Base-by-base conservation (phyloP, 1,140 invertebrate genomes). In the Telenomus remus region DNA sequence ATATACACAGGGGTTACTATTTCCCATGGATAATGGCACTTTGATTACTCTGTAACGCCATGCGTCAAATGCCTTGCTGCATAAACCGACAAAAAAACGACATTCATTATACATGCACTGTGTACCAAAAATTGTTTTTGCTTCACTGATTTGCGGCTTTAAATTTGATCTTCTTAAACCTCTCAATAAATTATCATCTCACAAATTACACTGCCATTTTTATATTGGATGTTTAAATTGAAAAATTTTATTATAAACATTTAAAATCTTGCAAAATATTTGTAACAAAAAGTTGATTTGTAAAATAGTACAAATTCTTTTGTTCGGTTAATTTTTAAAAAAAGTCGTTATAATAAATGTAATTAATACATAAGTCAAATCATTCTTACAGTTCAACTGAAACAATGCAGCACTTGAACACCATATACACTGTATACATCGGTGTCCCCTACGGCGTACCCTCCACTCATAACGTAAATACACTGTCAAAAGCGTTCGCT, bases 11-110 rank as follows among this genome's bases (percentile, higher is more conserved):
- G 82, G 81, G 82, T 82, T 85, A 83, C 80, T 80, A 86, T 87
- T 88, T 86, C 85, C 85, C 85, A 86, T 86, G 84, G 85, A 86
- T 87, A 87, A 86, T 86, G 80, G 84, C 76, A 84, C 84, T 87
- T 87, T 88, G 84, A 88, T 88, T 87, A 86, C 82, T 81, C 80
- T 81, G 81, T 85, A 81, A 85, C 81, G 82, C 80, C 81, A 78
- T 82, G 79, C 70, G 80, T 86, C 84, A 86, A 86, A 83, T 86
- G 83, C 56, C 63, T 56, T 66, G 71, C 68, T 42, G 46, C 55
- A 59, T 50, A 60, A 33, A 65, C 48, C 35, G 10, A 50, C 51
- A 68, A 63, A 27, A 27, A 27, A 76, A 70, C 50, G 50, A 69
- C 39, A 79, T 76, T 60, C 60, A 64, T 79, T 66, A 50, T 74